phyloP scores from a whole-genome alignment of 2,797 vertebrate genomes.

The Poecile montanus region DNA sequence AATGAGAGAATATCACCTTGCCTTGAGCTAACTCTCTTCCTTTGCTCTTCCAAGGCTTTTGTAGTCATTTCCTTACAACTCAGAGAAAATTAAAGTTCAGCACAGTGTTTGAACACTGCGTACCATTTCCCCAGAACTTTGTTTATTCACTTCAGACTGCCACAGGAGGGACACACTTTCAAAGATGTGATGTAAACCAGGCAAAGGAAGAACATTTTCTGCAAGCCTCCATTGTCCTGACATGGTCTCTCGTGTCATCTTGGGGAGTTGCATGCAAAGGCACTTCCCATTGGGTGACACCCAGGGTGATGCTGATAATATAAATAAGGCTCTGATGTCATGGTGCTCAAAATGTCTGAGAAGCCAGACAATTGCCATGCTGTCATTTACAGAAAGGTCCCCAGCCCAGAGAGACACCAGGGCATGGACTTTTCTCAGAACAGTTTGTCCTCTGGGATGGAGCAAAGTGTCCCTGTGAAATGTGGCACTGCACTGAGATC shows the following conservation, averaged over 20 bases:
- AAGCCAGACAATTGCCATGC: background rate
- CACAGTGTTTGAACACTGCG: constrained; percentile 28
- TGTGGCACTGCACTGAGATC: background rate
- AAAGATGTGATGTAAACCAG: background rate
- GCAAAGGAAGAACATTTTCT: constrained; percentile 22
- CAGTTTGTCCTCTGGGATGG: background rate
- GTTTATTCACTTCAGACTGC: constrained; percentile 28
- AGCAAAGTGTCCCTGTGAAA: background rate
- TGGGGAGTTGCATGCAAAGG: background rate
- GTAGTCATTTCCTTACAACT: constrained; percentile 59
- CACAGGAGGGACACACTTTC: constrained; percentile 1
- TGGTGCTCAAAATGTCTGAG: background rate
- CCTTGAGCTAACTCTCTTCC: constrained; percentile 60
- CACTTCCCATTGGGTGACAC: background rate
- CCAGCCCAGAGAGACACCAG: background rate
- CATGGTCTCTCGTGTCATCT: background rate
- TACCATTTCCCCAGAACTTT: constrained; percentile 43
- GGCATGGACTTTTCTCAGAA: background rate
- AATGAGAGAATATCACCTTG: constrained; percentile 71
- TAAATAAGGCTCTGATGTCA: background rate
- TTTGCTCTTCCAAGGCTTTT: constrained; percentile 63
- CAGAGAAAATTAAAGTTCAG: constrained; percentile 58
- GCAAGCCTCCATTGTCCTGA: background rate
- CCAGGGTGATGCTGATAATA: background rate
- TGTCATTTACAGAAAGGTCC: background rate